Evolutionary conservation across 2,797 vertebrate species (phyloP).

Genomic region (Antennarius maculatus): DNA sequence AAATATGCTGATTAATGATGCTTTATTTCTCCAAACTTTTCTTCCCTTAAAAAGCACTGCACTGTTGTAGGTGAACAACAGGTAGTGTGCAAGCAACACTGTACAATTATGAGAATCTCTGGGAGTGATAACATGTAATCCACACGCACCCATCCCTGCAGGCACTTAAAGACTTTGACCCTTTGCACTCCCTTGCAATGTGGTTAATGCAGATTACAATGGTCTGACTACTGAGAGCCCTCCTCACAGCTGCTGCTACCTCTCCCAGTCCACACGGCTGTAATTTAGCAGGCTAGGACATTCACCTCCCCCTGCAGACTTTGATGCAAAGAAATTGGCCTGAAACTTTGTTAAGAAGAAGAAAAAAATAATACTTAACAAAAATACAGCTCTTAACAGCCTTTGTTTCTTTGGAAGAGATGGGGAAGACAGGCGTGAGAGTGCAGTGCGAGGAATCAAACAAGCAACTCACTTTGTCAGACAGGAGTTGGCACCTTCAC

Average conservation of each 20-base stretch:
- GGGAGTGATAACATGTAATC: conserved; percentile 73
- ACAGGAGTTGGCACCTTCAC: conserved; percentile 62
- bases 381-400: conserved; percentile 44
- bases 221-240: conserved; percentile 74
- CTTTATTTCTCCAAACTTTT: conserved; percentile 6
- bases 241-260: conserved; percentile 80
- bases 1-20: background rate
- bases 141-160: conserved; percentile 76
- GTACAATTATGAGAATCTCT: conserved; percentile 71
- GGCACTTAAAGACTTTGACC: conserved; percentile 86
- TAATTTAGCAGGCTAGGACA: conserved; percentile 70
- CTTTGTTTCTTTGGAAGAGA: conserved; percentile 16
- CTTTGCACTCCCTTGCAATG: conserved; percentile 78
- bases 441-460: conserved; percentile 32
- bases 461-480: conserved; percentile 58
- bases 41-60: conserved; percentile 24
- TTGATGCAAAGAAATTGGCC: conserved; percentile 65
- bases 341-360: conserved; percentile 61
- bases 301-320: conserved; percentile 44
- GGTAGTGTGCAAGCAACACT: conserved; percentile 50
- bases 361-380: conserved; percentile 64
- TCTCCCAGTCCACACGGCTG: conserved; percentile 62
- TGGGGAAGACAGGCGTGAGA: conserved; percentile 36
- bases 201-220: conserved; percentile 86
- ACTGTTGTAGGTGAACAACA: conserved; percentile 55